Percentiles rank a stretch among this genome's conserved stretches.
Conservation (phyloP, 2,797 vertebrate genomes). For the Schizopygopsis pylzovi region DNA sequence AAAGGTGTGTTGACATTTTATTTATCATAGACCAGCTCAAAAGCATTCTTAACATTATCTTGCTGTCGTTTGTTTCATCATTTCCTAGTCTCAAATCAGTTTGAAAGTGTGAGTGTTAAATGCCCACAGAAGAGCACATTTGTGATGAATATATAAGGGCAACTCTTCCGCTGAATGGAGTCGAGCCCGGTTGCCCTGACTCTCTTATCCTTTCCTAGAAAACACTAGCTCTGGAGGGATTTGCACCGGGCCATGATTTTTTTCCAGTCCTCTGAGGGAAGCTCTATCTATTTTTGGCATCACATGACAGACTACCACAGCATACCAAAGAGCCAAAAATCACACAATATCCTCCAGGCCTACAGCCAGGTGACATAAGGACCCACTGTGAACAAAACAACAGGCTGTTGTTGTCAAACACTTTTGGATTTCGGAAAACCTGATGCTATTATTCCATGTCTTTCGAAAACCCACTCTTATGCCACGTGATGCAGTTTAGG, state of each 20-base stretch:
- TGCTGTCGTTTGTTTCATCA: not conserved
- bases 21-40: not conserved
- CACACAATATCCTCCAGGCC: conserved; percentile 31
- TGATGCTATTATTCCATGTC: conserved; percentile 29
- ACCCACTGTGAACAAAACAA: conserved; percentile 41
- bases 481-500: conserved; percentile 57
- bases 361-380: conserved; percentile 37
- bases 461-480: conserved; percentile 56
- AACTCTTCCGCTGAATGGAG: conserved; percentile 33
- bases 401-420: conserved; percentile 29
- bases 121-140: not conserved
- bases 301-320: conserved; percentile 28
- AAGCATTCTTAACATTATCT: conserved; percentile 13
- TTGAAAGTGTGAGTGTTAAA: not conserved
- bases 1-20: not conserved
- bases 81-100: not conserved
- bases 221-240: conserved; percentile 34
- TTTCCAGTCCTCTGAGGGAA: conserved; percentile 35
- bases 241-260: conserved; percentile 11
- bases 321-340: conserved; percentile 25
- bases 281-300: conserved; percentile 49
- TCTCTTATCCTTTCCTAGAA: conserved; percentile 46
- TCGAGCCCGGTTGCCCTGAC: conserved; percentile 25
- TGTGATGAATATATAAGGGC: conserved; percentile 25
- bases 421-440: conserved; percentile 24